Conservation (phyloP, 1,140 invertebrate species). For the Aphaenogaster rudis region DNA sequence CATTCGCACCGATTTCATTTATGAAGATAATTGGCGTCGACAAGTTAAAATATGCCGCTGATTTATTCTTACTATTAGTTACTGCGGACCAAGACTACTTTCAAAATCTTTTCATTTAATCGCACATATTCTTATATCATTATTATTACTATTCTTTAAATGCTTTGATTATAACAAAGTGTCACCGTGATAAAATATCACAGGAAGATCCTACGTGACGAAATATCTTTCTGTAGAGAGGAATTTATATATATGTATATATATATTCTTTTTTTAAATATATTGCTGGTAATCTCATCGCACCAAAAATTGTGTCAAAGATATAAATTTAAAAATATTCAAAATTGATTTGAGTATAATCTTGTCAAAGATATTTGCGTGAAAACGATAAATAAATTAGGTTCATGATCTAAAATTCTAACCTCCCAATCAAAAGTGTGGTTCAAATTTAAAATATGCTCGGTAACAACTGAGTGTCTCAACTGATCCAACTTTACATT, state of each 20-base stretch:
- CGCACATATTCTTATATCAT: background rate
- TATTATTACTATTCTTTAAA: background rate
- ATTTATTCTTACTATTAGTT: background rate
- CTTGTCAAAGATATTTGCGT: background rate
- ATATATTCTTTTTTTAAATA: background rate
- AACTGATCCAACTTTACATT: no score
- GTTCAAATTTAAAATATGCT: no score
- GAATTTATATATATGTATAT: background rate
- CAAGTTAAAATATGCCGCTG: slow-evolving; percentile 8
- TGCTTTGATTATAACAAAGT: background rate
- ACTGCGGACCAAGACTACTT: background rate
- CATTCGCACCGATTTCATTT: background rate
- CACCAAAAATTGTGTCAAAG: background rate
- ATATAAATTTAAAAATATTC: background rate
- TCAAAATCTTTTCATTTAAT: background rate
- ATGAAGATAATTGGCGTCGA: background rate
- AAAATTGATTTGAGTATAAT: background rate
- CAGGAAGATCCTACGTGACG: background rate
- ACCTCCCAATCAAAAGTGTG: no score
- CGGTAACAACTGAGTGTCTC: no score
- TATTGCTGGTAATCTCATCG: background rate
- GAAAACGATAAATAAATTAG: background rate
- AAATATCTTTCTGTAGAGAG: background rate
- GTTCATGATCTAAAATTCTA: no score
- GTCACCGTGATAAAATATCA: background rate